Evolutionary conservation across 1,140 invertebrate genomes (phyloP), one percentile per base, ranked within the genome.

Genomic region (Anagrus nilaparvatae): DNA sequence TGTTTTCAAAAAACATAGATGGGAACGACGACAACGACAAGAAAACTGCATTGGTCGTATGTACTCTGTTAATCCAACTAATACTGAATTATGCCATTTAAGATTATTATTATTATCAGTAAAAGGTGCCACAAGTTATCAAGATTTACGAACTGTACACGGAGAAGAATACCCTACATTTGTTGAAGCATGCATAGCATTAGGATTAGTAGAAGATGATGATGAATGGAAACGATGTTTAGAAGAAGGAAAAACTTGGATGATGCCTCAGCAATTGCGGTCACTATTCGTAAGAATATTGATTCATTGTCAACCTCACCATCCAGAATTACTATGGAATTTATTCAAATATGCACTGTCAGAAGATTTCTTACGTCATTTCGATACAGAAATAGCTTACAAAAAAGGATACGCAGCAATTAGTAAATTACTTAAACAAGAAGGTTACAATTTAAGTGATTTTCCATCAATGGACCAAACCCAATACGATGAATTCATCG

Each of bases 121-220:
- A 14, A 40, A 21, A 34, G 63, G 60, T 13, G 53, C 58, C 13
- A 55, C 36, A 21, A 52, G 40, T 18, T 66, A 63, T 49, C 21
- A 47, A 39, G 27, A 56, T 42, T 32, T 69, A 3, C 46, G 43
- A 51, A 68, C 54, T 25, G 47, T 63, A 13, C 36, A 65, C 41
- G 53, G 47, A 12, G 20, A 33, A 6, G 9, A 44, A 17, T 49
- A 52, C 43, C 7, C 34, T 6, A 58, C 59, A 10, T 63, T 52
- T 46, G 41, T 48, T 42, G 48, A 46, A 28, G 58, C 63, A 8
- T 58, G 54, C 12, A 44, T 36, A 34, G 43, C 43, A 7, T 7
- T 47, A 17, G 49, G 51, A 18, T 31, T 63, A 3, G 21, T 67
- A 1, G 51, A 62, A 40, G 39, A 59, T 39, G 55, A 65, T 33